These are phyloP conservation scores for Parnassius glacialis DNA, from an alignment of 2,888 invertebrate species.

Conservation along the genomic window DNA sequence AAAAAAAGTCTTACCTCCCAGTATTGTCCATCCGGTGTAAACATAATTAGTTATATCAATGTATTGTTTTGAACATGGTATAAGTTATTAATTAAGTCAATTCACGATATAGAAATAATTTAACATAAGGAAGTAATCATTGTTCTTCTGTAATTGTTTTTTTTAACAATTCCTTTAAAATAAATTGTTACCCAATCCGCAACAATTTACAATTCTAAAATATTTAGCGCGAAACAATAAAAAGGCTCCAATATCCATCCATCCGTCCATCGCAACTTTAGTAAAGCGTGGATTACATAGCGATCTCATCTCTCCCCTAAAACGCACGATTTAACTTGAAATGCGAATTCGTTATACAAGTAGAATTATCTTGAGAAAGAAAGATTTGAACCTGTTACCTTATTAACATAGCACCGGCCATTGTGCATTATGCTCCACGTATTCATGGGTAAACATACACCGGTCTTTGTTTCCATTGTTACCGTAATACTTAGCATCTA, in stretches of 20 bases:
- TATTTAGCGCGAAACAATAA: not conserved
- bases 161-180: no score
- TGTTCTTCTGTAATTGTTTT: no score
- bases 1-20: no score
- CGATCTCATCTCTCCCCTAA: conserved; percentile 48
- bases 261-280: conserved; percentile 15
- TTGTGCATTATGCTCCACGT: conserved; percentile 71
- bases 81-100: no score
- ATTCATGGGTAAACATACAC: conserved; percentile 81
- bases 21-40: no score
- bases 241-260: not conserved
- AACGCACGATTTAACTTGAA: conserved; percentile 77
- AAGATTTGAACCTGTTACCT: conserved; percentile 73
- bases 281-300: conserved; percentile 55
- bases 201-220: not conserved
- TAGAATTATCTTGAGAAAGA: conserved; percentile 74
- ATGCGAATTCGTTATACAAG: conserved; percentile 80
- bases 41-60: no score
- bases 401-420: conserved; percentile 70
- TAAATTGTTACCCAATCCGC: no score
- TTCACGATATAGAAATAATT: no score
- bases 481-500: conserved; percentile 72
- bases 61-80: no score
- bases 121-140: no score
- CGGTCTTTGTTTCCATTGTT: conserved; percentile 72